These are phyloP conservation scores for Prietella phreatophila DNA, from an alignment of 2,113 vertebrate species.

Conservation along the genomic window DNA sequence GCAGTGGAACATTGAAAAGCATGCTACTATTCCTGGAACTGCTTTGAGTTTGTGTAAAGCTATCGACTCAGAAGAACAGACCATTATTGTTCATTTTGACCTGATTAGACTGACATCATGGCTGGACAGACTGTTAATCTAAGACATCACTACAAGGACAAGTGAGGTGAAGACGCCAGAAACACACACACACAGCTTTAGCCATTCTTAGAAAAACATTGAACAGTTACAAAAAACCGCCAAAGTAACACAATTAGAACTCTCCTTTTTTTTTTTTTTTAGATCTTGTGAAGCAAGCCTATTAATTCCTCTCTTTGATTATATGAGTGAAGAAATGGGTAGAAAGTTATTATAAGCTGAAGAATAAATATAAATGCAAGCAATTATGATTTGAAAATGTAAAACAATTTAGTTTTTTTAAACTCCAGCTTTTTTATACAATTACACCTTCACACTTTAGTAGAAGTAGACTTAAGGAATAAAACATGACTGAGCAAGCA, in stretches of 20 bases:
- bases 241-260: neutral
- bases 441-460: neutral
- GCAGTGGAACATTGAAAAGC: neutral
- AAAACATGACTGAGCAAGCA: neutral
- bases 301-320: neutral
- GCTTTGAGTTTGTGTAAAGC: neutral
- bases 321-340: neutral
- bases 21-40: neutral
- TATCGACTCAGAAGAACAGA: neutral
- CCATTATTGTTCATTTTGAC: constrained; percentile 38
- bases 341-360: neutral
- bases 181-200: constrained; percentile 12
- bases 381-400: neutral
- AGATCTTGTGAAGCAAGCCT: neutral
- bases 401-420: neutral
- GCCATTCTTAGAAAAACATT: neutral
- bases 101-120: constrained; percentile 67
- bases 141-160: constrained; percentile 43
- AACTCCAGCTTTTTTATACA: neutral
- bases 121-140: constrained; percentile 70
- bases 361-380: neutral
- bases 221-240: no score
- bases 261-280: neutral
- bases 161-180: neutral
- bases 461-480: neutral